Evolutionary conservation across 2,888 invertebrate genomes (phyloP), one percentile per base, ranked within the genome.

Genomic region (Acrobasis suavella): DNA sequence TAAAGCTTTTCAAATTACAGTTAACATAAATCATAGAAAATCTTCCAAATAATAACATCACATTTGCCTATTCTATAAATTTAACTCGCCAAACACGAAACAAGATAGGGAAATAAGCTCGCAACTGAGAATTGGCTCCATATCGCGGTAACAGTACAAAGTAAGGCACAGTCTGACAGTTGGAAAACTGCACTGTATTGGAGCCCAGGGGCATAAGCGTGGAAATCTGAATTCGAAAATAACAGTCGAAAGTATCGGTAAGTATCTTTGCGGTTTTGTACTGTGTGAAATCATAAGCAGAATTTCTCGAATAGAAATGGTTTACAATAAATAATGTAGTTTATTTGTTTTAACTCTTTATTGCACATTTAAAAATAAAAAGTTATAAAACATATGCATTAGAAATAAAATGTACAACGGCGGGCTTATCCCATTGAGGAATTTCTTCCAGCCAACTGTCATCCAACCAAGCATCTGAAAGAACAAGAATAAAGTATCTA

Each of bases 151-250:
- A 59, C 46, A 38, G 59, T 50, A 60, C 37, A 50, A 39, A 50
- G 39, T 42, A 51, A 39, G 42, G 46, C 63, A 65, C 66, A 69
- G 67, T 69, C 67, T 67, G 70, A 67, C 69, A 68, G 70, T 69
- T 62, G 16, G 51, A 17, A 60, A 46, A 60, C 60, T 52, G 60
- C 38, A 60, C 14, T 60, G 60, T 52, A 52, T 52, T 60, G 17
- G 60, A 15, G 16, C 32, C 58, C 46, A 0, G 22, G 32, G 62
- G 63, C 60, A 67, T 63, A 67, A 65, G 51, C 50, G 42, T 38
- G 56, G 61, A 60, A 60, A 50, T 50, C 42, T 38, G 32, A 12
- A 16, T 42, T 38, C 14, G 50, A 22, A 42, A 39, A 42, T 56
- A 7, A 14, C 5, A 46, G 17, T 42, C 22, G 2, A 14, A 22